Evolutionary conservation across 2,888 invertebrate genomes (phyloP).

Genomic region (Erebia aethiops): DNA sequence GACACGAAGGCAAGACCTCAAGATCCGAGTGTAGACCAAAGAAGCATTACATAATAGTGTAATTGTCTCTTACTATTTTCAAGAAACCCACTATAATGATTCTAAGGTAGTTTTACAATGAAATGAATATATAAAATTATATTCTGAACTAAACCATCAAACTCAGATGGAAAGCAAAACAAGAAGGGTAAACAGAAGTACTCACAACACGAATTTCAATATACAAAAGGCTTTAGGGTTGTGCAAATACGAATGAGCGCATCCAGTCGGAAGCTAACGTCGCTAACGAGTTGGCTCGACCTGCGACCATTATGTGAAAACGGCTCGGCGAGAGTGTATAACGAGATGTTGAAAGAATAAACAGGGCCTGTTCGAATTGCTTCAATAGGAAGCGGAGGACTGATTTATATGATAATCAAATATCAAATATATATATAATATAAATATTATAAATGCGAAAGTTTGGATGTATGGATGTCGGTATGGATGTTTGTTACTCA

Average conservation of each 20-base stretch:
- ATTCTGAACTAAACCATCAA: background rate
- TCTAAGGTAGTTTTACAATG: background rate
- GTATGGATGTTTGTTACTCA: no score
- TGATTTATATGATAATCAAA: constrained; percentile 13
- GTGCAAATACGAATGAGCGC: constrained; percentile 46
- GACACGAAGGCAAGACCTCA: no score
- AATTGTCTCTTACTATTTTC: background rate
- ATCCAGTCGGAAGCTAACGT: constrained; percentile 47
- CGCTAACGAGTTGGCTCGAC: constrained; percentile 57
- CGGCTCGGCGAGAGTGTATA: constrained; percentile 27
- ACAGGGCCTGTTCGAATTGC: constrained; percentile 16
- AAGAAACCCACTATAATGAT: background rate
- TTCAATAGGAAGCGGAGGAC: constrained; percentile 8
- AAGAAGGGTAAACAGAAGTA: constrained; percentile 21
- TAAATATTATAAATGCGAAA: no score
- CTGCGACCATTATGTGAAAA: constrained; percentile 45
- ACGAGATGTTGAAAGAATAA: constrained; percentile 30
- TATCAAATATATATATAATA: no score
- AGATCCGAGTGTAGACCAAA: no score
- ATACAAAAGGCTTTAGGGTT: constrained; percentile 29
- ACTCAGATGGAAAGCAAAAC: constrained; percentile 15
- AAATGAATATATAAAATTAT: background rate
- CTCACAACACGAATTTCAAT: constrained; percentile 28
- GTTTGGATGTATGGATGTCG: no score
- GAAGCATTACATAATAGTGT: no score